phyloP scores from a whole-genome alignment of 2,888 invertebrate genomes.

The Julus scanicus region DNA sequence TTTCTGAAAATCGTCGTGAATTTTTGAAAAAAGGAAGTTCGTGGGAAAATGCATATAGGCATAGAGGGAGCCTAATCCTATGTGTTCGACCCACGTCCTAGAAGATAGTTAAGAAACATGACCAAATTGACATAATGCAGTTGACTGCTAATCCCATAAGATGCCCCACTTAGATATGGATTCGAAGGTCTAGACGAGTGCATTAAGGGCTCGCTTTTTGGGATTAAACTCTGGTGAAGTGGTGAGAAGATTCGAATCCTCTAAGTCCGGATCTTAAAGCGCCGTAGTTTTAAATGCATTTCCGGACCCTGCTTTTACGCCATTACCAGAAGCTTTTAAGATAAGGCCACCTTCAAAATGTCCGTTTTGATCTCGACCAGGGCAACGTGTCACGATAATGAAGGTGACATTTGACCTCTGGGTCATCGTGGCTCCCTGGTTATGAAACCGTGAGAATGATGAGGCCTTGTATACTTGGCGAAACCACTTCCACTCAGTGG shows the following conservation, averaged over 20 bases:
- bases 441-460: not conserved
- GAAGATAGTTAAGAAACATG: too few relatives aligned
- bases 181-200: slow-evolving; percentile 15
- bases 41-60: too few relatives aligned
- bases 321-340: slow-evolving; percentile 16
- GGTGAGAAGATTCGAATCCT: not conserved
- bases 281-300: not conserved
- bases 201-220: not conserved
- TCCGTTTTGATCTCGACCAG: not conserved
- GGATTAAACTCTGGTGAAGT: slow-evolving; percentile 12
- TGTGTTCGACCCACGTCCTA: too few relatives aligned
- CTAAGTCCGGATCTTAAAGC: not conserved
- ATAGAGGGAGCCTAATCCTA: too few relatives aligned
- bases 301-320: not conserved
- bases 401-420: not conserved
- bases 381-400: not conserved
- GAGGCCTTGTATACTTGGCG: not conserved
- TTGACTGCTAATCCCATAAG: not conserved
- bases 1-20: too few relatives aligned
- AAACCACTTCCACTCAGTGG: not conserved
- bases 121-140: not conserved
- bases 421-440: not conserved
- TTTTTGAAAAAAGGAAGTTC: too few relatives aligned
- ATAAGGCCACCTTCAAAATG: not conserved
- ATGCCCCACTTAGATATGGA: slow-evolving; percentile 4